phyloP scores from a whole-genome alignment of 2,113 vertebrate species.

The Xiphophorus couchianus region DNA sequence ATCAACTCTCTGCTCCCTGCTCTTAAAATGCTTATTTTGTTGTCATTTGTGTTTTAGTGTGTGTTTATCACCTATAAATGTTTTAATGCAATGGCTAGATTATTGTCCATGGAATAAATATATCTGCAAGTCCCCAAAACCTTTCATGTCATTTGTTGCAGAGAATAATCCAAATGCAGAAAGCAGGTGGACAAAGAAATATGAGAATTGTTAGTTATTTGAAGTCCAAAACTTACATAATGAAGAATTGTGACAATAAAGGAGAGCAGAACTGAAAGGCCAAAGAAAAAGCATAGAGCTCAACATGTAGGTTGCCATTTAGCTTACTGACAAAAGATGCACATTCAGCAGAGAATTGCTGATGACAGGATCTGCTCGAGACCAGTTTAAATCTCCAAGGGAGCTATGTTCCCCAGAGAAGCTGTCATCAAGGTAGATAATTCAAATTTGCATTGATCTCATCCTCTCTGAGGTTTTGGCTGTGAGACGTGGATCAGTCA shows the following conservation, averaged over 20 bases:
- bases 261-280: too few species aligned
- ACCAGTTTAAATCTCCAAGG: conserved; percentile 8
- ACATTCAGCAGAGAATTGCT: conserved; percentile 35
- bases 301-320: too few species aligned
- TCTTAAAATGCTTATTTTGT: background rate
- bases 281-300: too few species aligned
- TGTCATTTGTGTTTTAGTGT: background rate
- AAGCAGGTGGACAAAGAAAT: too few species aligned
- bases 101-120: too few species aligned
- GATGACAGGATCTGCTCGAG: conserved; percentile 5
- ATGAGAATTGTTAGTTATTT: too few species aligned
- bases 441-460: conserved; percentile 47
- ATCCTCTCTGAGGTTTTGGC: conserved; percentile 23
- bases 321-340: conserved; percentile 48
- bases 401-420: conserved; percentile 16
- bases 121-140: too few species aligned
- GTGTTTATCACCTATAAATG: background rate
- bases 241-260: too few species aligned
- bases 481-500: conserved; percentile 55
- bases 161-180: too few species aligned
- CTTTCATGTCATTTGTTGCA: too few species aligned
- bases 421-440: conserved; percentile 34
- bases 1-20: background rate
- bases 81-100: too few species aligned
- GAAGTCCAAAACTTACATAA: too few species aligned